phyloP scores from a whole-genome alignment of 1,140 invertebrate genomes.

The Drosophila mojavensis region DNA sequence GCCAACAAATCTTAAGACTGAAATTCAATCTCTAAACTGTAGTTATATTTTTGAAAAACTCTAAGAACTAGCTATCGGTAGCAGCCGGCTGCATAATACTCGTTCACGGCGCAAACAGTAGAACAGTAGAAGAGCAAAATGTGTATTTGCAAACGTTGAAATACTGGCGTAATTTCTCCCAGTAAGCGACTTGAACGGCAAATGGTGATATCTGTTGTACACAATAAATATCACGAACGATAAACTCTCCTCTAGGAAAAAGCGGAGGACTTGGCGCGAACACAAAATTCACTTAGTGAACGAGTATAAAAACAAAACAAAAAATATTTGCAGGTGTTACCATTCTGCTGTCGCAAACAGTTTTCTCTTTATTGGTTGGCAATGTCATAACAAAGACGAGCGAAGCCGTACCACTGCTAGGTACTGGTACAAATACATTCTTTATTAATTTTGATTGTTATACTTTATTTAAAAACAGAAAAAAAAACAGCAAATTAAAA shows the following conservation, averaged over 20 bases:
- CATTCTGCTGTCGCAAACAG: slow-evolving; percentile 99
- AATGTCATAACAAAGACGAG: slow-evolving; percentile 98
- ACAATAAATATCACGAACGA: too few species aligned
- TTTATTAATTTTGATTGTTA: slow-evolving; percentile 50
- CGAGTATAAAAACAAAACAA: slow-evolving; percentile 5
- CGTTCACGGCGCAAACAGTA: too few species aligned
- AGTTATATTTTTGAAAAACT: too few species aligned
- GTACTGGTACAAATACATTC: slow-evolving; percentile 85
- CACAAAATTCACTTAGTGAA: too few species aligned
- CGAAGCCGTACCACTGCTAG: slow-evolving; percentile 98
- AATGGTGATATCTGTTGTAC: too few species aligned
- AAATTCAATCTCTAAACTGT: background rate
- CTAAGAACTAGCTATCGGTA: background rate
- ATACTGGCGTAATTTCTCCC: too few species aligned
- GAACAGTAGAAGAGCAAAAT: too few species aligned
- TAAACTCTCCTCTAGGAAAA: too few species aligned
- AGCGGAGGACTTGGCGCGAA: too few species aligned
- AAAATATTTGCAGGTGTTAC: slow-evolving; percentile 94
- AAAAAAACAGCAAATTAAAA: slow-evolving; percentile 38
- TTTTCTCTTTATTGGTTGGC: slow-evolving; percentile 99
- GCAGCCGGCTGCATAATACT: too few species aligned
- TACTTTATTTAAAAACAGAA: slow-evolving; percentile 57
- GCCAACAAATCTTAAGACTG: background rate
- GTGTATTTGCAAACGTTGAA: too few species aligned
- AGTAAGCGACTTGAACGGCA: too few species aligned